Conservation (phyloP, 2,888 invertebrate genomes). For the Pheosia tremula region DNA sequence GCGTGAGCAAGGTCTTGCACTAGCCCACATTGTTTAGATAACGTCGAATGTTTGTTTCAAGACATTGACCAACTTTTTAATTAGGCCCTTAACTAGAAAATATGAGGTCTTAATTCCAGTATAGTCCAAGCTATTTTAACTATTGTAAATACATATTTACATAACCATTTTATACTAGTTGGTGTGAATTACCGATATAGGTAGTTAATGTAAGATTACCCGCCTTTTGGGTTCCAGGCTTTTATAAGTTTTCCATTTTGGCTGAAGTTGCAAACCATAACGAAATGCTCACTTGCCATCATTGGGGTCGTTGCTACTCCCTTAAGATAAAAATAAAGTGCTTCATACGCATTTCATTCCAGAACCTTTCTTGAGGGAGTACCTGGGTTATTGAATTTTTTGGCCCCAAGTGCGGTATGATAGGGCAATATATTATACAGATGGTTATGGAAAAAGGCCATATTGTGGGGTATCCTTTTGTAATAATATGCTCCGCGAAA, state of each 20-base stretch:
- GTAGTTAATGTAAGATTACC: no score
- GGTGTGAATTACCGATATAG: no score
- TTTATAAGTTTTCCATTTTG: constrained; percentile 22
- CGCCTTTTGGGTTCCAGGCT: constrained; percentile 20
- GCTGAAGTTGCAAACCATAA: constrained; percentile 20
- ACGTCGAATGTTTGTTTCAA: no score
- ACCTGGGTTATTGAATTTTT: constrained; percentile 29
- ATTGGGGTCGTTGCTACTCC: not conserved
- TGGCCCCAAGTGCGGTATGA: constrained; percentile 9
- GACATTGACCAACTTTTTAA: no score
- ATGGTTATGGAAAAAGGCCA: constrained; percentile 14
- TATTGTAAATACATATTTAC: no score
- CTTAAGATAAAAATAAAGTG: constrained; percentile 9
- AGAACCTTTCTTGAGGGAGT: constrained; percentile 11
- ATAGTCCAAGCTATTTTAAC: no score
- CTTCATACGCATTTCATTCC: constrained; percentile 9
- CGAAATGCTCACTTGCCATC: not conserved
- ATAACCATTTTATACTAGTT: no score
- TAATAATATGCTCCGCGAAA: not conserved
- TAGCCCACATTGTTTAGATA: no score
- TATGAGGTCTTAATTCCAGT: no score
- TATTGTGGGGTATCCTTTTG: constrained; percentile 20
- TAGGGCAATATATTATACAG: constrained; percentile 22
- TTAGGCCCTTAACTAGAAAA: no score
- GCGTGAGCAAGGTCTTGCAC: no score